Percentiles rank a stretch among this genome's conserved stretches.
Conservation (phyloP, 2,888 invertebrate genomes). For the Oxyteleia sp. region DNA sequence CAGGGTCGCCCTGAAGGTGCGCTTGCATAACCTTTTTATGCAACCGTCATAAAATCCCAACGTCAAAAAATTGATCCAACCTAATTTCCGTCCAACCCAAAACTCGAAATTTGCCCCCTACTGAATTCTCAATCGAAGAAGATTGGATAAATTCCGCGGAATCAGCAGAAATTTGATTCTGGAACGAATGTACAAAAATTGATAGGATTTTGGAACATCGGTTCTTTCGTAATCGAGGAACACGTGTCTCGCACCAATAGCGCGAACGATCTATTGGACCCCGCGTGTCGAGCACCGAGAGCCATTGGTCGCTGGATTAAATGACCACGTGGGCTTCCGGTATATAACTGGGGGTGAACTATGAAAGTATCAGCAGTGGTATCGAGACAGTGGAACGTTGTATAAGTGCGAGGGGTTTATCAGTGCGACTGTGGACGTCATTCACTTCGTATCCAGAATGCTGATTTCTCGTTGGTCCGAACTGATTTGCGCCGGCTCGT, state of each 20-base stretch:
- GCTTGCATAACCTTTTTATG: conserved; percentile 79
- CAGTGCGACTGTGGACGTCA: neutral
- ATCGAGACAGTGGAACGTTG: conserved; percentile 77
- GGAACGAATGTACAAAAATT: neutral
- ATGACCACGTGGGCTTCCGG: conserved; percentile 86
- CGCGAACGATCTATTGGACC: conserved; percentile 80
- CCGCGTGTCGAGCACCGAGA: conserved; percentile 73
- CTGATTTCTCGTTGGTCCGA: too few relatives aligned
- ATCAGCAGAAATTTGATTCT: too few relatives aligned
- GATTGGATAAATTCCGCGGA: too few relatives aligned
- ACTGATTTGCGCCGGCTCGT: too few relatives aligned
- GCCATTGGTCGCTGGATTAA: conserved; percentile 85
- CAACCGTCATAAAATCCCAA: conserved; percentile 67
- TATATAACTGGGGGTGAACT: conserved; percentile 86
- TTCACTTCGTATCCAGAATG: neutral
- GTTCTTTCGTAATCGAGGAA: conserved; percentile 78
- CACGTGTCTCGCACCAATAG: conserved; percentile 82
- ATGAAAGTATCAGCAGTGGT: conserved; percentile 85
- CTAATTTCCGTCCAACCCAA: neutral
- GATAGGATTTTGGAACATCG: neutral
- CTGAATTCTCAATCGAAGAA: too few relatives aligned
- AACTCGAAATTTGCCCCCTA: too few relatives aligned
- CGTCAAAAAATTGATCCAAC: conserved; percentile 46
- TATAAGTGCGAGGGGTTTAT: conserved; percentile 49
- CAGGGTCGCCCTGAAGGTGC: conserved; percentile 75